These are phyloP conservation scores for Nycteola revayana DNA, from an alignment of 2,888 invertebrate genomes.

Conservation along the genomic window DNA sequence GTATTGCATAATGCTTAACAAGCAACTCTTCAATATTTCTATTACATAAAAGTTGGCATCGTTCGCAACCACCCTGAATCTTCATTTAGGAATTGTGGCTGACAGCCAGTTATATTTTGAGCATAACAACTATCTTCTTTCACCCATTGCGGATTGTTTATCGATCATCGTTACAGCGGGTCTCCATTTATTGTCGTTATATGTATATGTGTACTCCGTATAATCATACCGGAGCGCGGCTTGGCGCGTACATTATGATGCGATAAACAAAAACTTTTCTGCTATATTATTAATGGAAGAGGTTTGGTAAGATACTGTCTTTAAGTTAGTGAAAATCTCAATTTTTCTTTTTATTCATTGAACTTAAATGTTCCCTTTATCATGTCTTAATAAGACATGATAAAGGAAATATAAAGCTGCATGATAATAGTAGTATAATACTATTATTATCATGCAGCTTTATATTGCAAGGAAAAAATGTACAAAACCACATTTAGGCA, in stretches of 20 bases:
- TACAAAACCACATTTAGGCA: too few relatives aligned
- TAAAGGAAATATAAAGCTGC: too few relatives aligned
- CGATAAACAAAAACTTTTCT: too few relatives aligned
- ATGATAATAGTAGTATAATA: too few relatives aligned
- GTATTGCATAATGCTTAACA: slow-evolving; percentile 47
- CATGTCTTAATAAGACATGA: too few relatives aligned
- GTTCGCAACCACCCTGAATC: slow-evolving; percentile 45
- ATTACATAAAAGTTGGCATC: slow-evolving; percentile 68
- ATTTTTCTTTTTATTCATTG: too few relatives aligned
- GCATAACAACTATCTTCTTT: slow-evolving; percentile 40
- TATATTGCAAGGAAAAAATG: too few relatives aligned
- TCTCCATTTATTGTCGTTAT: slow-evolving; percentile 2
- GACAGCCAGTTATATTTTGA: slow-evolving; percentile 60
- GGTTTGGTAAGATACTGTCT: too few relatives aligned
- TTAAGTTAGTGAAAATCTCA: too few relatives aligned
- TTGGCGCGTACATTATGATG: slow-evolving; percentile 17
- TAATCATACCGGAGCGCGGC: slow-evolving; percentile 18
- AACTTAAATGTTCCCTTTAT: too few relatives aligned
- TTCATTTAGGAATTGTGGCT: slow-evolving; percentile 57
- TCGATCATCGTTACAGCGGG: slow-evolving; percentile 25
- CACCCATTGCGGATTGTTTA: slow-evolving; percentile 40
- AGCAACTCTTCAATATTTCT: slow-evolving; percentile 55
- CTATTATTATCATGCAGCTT: too few relatives aligned
- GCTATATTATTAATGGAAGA: too few relatives aligned
- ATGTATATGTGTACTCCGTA: slow-evolving; percentile 3